Evolutionary conservation across 2,888 invertebrate species (phyloP).

Genomic region (Caenorhabditis sp.): DNA sequence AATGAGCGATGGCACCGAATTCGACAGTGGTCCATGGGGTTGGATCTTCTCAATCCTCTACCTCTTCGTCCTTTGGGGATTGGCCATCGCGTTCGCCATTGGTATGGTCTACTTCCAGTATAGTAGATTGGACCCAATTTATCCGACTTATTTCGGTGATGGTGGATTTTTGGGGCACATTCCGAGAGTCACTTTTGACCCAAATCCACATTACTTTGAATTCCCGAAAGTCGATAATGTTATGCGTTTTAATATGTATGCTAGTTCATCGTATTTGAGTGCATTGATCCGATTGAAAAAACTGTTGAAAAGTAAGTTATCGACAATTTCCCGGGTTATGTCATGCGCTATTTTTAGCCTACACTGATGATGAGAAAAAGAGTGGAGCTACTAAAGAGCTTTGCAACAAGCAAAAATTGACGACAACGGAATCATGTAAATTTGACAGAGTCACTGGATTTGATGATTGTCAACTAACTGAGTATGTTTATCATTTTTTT

Average conservation of each 20-base stretch:
- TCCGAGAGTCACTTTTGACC: slow-evolving; percentile 42
- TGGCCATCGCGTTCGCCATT: slow-evolving; percentile 23
- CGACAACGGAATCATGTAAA: slow-evolving; percentile 10
- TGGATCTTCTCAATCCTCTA: slow-evolving; percentile 41
- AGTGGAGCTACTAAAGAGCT: not conserved
- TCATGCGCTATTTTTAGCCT: not conserved
- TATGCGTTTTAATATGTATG: slow-evolving; percentile 40
- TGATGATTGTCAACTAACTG: slow-evolving; percentile 26
- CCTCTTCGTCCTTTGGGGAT: slow-evolving; percentile 32
- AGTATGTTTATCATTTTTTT: too few species aligned
- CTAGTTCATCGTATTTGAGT: slow-evolving; percentile 28
- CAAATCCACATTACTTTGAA: slow-evolving; percentile 38
- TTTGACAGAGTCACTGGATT: slow-evolving; percentile 27
- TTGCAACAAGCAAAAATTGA: slow-evolving; percentile 21
- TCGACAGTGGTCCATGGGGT: slow-evolving; percentile 38
- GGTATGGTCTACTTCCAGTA: slow-evolving; percentile 26
- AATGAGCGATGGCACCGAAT: slow-evolving; percentile 44
- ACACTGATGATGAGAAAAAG: not conserved
- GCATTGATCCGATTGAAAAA: slow-evolving; percentile 38
- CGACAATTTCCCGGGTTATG: not conserved
- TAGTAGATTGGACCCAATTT: slow-evolving; percentile 21
- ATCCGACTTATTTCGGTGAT: slow-evolving; percentile 39
- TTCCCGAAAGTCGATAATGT: slow-evolving; percentile 17
- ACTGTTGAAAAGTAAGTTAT: slow-evolving; percentile 25
- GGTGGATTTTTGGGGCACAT: slow-evolving; percentile 40